Percentiles rank a stretch among this genome's conserved stretches.
These are phyloP conservation scores for Chiloscyllium plagiosum DNA, from an alignment of 2,113 vertebrate species.

Conservation along the genomic window DNA sequence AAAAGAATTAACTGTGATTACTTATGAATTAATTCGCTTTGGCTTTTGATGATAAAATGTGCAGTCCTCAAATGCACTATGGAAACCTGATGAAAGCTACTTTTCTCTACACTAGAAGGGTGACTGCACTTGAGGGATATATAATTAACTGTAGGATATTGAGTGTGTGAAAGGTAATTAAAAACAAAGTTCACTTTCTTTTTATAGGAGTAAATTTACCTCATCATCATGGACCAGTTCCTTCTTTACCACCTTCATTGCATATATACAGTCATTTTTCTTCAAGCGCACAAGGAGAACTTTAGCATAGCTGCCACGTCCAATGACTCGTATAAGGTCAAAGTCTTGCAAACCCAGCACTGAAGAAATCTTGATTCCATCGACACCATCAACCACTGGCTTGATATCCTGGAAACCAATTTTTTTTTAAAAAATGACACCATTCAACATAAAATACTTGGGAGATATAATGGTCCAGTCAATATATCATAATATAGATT, in stretches of 20 bases:
- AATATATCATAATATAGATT: not conserved
- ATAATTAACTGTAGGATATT: not conserved
- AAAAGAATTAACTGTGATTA: not conserved
- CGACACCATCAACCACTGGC: slow-evolving; percentile 87
- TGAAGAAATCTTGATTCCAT: slow-evolving; percentile 87
- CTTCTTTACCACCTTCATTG: slow-evolving; percentile 99
- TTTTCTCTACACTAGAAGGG: not conserved
- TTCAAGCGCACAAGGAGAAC: slow-evolving; percentile 91
- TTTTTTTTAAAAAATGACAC: not conserved
- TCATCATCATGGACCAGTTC: slow-evolving; percentile 95
- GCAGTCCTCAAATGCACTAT: not conserved
- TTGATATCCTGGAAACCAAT: slow-evolving; percentile 69
- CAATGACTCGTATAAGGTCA: slow-evolving; percentile 89
- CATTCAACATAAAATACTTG: not conserved
- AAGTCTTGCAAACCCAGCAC: slow-evolving; percentile 87
- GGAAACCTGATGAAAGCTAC: not conserved
- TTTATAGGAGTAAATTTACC: slow-evolving; percentile 50
- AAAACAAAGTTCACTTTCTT: not conserved
- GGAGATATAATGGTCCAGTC: not conserved
- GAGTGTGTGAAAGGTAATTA: not conserved
- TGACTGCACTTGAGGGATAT: not conserved
- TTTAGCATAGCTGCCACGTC: slow-evolving; percentile 94
- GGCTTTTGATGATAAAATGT: not conserved
- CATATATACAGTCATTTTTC: slow-evolving; percentile 87
- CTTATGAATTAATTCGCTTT: not conserved